These are phyloP conservation scores for Drosophila lini DNA, from an alignment of 1,140 invertebrate species.

Conservation along the genomic window DNA sequence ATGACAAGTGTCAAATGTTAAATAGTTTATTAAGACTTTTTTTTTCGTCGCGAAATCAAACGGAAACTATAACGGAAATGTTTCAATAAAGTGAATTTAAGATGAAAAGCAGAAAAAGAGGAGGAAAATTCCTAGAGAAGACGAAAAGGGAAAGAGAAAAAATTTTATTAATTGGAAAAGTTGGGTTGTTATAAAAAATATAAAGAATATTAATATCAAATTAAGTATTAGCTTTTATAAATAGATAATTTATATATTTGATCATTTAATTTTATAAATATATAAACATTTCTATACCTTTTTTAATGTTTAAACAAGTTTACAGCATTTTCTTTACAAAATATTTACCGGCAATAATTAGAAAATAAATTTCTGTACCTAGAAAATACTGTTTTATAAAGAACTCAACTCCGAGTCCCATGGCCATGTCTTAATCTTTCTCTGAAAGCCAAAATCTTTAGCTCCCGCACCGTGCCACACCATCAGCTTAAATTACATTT, in stretches of 20 bases:
- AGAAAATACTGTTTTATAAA: neutral
- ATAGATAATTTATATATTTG: neutral
- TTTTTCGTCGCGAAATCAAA: neutral
- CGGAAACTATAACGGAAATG: constrained; percentile 34
- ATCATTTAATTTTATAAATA: too few species aligned
- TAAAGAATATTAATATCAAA: neutral
- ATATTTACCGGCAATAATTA: too few species aligned
- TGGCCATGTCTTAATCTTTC: constrained; percentile 18
- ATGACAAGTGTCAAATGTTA: constrained; percentile 50
- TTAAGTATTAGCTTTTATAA: neutral
- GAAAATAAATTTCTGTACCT: neutral
- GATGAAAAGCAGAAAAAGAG: neutral
- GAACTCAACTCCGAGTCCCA: neutral
- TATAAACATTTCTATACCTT: too few species aligned
- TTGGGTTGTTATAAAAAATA: neutral
- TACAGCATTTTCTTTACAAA: neutral
- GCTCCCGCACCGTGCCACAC: neutral
- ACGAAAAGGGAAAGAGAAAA: neutral
- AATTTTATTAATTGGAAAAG: neutral
- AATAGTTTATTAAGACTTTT: constrained; percentile 42
- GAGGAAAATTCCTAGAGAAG: neutral
- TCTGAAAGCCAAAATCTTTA: constrained; percentile 18
- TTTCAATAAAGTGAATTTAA: constrained; percentile 22
- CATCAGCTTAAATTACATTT: constrained; percentile 42
- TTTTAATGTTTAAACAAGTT: too few species aligned